Evolutionary conservation across 2,888 invertebrate genomes (phyloP), one percentile per base, ranked within the genome.

Genomic region (Ectemnius lituratus): DNA sequence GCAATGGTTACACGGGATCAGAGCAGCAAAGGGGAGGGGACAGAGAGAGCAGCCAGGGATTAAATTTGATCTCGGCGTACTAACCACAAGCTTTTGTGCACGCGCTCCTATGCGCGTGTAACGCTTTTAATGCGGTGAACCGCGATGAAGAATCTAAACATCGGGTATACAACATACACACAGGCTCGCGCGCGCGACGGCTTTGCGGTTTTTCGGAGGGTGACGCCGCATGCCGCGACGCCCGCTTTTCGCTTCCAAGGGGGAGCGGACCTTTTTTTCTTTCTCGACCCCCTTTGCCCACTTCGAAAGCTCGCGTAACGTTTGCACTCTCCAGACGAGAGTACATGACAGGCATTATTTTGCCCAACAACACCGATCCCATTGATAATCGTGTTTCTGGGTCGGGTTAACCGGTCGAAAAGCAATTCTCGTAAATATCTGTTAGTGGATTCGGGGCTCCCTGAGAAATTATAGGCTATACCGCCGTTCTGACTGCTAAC

Each of bases 11-110:
- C 45, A 52, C 14, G 37, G 46, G 28, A 18, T 27, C 59, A 37
- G n/a, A 49, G 46, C 27, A 49, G 68, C 59, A 60, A 37, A 65
- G 57, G 18, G 23, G 62, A 37, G 49, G 68, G 49, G 60, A 45
- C n/a, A 58, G 63, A 45, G 45, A 18, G n/a, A 56, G 62, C 80
- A 72, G 71, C 78, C 14, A 68, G 65, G 82, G 86, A 85, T 87
- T 85, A 87, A 85, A 87, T 85, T 87, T 84, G 79, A 87, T 84
- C 84, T 80, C 81, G 75, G 76, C 69, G 62, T 79, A 76, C 78
- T 84, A 79, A 83, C 81, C 81, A 73, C 81, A 76, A 79, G 69
- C 76, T 85, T 82, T 84, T 85, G 84, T 85, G 79, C 76, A 70
- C 62, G 76, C 64, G 62, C 72, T 20, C 58, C 68, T 72, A 72